These are phyloP conservation scores for Penaeus japonicus DNA, from an alignment of 1,140 invertebrate genomes.

Conservation along the genomic window DNA sequence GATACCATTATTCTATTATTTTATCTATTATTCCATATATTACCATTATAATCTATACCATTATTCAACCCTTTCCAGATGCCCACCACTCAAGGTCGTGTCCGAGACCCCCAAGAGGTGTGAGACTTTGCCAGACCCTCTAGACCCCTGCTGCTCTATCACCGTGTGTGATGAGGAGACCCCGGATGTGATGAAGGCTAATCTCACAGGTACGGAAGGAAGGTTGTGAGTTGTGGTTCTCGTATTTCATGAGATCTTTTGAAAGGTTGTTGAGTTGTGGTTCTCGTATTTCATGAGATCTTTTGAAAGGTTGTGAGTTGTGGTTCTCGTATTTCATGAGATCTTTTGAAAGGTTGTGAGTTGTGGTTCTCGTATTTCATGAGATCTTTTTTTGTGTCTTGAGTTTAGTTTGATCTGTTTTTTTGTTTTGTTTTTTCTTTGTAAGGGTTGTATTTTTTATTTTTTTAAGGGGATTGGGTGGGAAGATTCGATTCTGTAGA, in stretches of 20 bases:
- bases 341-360: background rate
- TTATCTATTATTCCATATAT: background rate
- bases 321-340: background rate
- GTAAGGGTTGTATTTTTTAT: too few relatives aligned
- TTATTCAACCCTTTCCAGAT: conserved; percentile 64
- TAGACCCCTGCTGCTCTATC: conserved; percentile 77
- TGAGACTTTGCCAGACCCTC: conserved; percentile 76
- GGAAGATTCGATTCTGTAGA: too few relatives aligned
- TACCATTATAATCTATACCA: background rate
- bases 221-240: background rate
- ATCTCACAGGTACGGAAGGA: conserved; percentile 36
- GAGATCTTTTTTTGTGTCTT: background rate
- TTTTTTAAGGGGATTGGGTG: too few relatives aligned
- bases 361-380: background rate
- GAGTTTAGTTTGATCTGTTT: too few relatives aligned
- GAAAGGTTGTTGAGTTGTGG: background rate
- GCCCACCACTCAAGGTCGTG: conserved; percentile 63
- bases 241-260: background rate
- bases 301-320: background rate
- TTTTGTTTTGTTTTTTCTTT: too few relatives aligned
- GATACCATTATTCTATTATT: background rate
- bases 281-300: background rate
- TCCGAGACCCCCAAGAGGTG: conserved; percentile 69
- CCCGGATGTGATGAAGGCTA: conserved; percentile 48
- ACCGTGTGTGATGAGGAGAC: conserved; percentile 50